Percentiles rank a stretch among this genome's conserved stretches.
phyloP scores from a whole-genome alignment of 1,140 invertebrate genomes.

The Phocides pigmalion region DNA sequence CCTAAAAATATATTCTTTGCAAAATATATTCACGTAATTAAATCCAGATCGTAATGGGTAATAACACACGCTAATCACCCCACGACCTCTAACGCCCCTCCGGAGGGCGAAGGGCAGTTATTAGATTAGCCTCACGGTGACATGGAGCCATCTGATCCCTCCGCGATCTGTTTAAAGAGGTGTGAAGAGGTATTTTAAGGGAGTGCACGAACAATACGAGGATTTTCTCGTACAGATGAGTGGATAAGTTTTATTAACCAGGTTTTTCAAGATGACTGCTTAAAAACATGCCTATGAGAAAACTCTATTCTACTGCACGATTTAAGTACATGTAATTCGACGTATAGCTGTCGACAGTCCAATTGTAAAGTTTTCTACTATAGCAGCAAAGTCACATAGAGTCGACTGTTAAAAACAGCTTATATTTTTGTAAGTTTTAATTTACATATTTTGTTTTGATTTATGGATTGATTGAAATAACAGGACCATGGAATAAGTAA shows the following conservation, averaged over 20 bases:
- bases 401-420: too few species aligned
- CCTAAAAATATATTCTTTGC: too few species aligned
- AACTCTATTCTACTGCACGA: too few species aligned
- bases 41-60: background rate
- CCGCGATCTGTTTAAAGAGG: conserved; percentile 39
- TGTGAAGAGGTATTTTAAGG: conserved; percentile 31
- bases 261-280: background rate
- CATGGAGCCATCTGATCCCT: conserved; percentile 29
- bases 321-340: too few species aligned
- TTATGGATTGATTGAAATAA: too few species aligned
- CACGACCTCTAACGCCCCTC: conserved; percentile 3
- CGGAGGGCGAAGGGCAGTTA: conserved; percentile 33
- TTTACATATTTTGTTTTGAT: too few species aligned
- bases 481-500: too few species aligned
- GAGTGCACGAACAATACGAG: background rate
- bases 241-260: background rate
- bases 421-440: too few species aligned
- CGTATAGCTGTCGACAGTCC: too few species aligned
- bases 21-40: background rate
- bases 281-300: too few species aligned
- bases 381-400: too few species aligned
- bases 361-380: too few species aligned
- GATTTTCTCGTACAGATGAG: background rate
- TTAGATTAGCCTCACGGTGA: conserved; percentile 39
- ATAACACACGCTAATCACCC: conserved; percentile 15